Conservation (phyloP, 1,140 invertebrate species). For the Drosophila leontia region DNA sequence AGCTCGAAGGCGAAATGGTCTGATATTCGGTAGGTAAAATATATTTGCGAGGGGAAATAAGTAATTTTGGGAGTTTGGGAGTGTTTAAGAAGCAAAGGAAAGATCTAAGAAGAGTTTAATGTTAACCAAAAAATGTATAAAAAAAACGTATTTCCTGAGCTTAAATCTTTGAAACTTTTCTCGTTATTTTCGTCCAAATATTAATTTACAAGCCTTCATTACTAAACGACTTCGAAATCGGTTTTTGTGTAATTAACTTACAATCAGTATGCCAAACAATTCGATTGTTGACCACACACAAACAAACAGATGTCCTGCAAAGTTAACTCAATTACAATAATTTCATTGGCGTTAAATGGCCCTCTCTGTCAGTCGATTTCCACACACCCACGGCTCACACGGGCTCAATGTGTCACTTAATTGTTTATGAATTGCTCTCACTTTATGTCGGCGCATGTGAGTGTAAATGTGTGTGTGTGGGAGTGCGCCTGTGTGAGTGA, state of each 20-base stretch:
- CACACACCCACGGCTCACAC: conserved; percentile 7
- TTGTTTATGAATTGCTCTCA: conserved; percentile 70
- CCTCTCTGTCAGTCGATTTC: conserved; percentile 6
- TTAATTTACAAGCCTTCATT: conserved; percentile 3
- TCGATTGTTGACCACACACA: conserved; percentile 36
- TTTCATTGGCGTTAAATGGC: conserved; percentile 54
- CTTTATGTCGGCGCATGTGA: conserved; percentile 8
- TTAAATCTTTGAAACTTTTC: neutral
- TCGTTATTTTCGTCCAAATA: neutral
- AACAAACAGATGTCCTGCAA: conserved; percentile 21
- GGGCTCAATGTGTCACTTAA: conserved; percentile 66
- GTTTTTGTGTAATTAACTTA: conserved; percentile 32
- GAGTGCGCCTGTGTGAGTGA: conserved; percentile 32
- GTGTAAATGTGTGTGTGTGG: conserved; percentile 14
- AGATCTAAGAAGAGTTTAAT: too few relatives aligned
- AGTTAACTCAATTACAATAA: conserved; percentile 76
- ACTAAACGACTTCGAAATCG: conserved; percentile 15
- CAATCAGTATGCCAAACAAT: conserved; percentile 45
- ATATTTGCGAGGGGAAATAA: neutral
- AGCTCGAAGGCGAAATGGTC: neutral
- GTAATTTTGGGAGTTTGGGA: too few relatives aligned
- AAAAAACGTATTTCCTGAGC: too few relatives aligned
- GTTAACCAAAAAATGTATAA: too few relatives aligned
- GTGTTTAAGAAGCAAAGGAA: neutral
- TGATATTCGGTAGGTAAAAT: conserved; percentile 6